phyloP scores from a whole-genome alignment of 1,140 invertebrate genomes.

The Apis mellifera region DNA sequence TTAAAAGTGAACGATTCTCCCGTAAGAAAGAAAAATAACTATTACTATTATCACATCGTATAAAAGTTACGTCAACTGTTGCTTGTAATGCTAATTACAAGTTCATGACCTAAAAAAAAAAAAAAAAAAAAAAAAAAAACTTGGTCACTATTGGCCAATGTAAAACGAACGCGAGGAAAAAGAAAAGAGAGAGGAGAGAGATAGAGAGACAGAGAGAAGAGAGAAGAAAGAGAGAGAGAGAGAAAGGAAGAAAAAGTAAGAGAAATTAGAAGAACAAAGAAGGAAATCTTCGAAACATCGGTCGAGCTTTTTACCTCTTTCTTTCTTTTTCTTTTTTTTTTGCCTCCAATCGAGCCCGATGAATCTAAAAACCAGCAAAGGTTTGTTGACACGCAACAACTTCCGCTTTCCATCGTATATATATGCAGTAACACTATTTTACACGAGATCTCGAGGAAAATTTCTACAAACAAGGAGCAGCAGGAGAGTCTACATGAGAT shows the following conservation, averaged over 20 bases:
- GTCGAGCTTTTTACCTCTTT: constrained; percentile 16
- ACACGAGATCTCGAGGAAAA: constrained; percentile 18
- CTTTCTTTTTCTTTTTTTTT: too few relatives aligned
- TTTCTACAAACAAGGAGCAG: constrained; percentile 4
- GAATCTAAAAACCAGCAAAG: constrained; percentile 31
- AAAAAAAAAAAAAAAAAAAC: neutral
- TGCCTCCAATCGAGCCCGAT: constrained; percentile 13
- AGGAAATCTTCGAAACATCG: constrained; percentile 16
- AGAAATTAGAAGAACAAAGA: neutral
- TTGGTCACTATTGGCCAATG: neutral
- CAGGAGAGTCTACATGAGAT: neutral
- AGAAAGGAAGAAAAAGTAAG: too few relatives aligned
- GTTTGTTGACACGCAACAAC: constrained; percentile 17
- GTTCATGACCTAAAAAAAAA: neutral
- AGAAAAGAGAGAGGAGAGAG: too few relatives aligned
- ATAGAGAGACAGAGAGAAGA: too few relatives aligned
- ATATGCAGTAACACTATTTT: constrained; percentile 18
- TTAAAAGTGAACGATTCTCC: neutral
- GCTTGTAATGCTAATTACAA: neutral
- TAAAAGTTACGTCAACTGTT: neutral
- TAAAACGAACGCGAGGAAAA: neutral
- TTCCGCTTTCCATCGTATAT: constrained; percentile 14
- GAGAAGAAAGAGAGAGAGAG: neutral
- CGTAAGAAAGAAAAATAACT: too few relatives aligned
- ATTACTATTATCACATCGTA: constrained; percentile 14